Percentiles rank a stretch among this genome's conserved stretches.
phyloP scores from a whole-genome alignment of 2,888 invertebrate species.

The Zhuqinia jingwanae region DNA sequence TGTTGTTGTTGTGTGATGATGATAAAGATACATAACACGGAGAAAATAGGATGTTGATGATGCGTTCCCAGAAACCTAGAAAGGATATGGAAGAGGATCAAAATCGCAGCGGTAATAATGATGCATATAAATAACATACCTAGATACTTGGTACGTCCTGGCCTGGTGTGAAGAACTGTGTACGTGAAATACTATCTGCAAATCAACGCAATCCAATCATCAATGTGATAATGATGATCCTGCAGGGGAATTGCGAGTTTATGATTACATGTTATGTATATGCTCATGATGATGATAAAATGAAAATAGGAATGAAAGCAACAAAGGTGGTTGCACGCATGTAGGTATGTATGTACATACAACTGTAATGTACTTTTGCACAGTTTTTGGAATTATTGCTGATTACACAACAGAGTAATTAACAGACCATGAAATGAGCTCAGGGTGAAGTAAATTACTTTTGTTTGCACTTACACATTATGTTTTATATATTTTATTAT shows the following conservation, averaged over 20 bases:
- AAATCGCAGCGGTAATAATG: conserved; percentile 1
- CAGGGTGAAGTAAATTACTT: conserved; percentile 32
- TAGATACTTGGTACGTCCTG: too few relatives aligned
- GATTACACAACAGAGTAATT: conserved; percentile 55
- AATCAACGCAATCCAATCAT: too few relatives aligned
- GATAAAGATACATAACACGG: conserved; percentile 35
- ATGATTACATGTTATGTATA: too few relatives aligned
- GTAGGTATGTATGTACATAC: neutral
- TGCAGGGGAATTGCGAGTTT: conserved; percentile 10
- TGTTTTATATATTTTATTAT: conserved; percentile 30
- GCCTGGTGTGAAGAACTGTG: too few relatives aligned
- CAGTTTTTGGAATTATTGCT: too few relatives aligned
- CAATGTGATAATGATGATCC: neutral
- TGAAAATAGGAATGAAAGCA: conserved; percentile 13
- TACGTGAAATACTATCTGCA: too few relatives aligned
- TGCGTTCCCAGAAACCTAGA: too few relatives aligned
- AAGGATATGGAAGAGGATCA: neutral
- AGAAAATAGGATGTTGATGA: neutral
- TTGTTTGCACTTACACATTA: conserved; percentile 1
- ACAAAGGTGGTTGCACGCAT: neutral
- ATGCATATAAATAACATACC: too few relatives aligned
- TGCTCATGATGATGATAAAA: conserved; percentile 15
- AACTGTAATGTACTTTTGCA: neutral
- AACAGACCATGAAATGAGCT: conserved; percentile 69
- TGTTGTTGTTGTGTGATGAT: conserved; percentile 12